Conservation (phyloP, 2,797 vertebrate species). For the Syngnathus rostellatus region DNA sequence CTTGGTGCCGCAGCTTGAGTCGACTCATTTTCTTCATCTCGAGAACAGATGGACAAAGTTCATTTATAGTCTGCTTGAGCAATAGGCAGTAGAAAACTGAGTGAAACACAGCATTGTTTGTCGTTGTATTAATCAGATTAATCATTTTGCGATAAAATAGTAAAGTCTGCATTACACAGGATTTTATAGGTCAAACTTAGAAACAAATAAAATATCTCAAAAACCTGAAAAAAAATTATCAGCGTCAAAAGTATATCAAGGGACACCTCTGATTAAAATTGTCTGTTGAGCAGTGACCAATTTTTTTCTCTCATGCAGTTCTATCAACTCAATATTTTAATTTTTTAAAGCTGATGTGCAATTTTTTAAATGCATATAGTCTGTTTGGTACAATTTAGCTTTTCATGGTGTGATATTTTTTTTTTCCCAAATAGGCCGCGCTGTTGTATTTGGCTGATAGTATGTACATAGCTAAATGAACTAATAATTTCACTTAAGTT, state of each 20-base stretch:
- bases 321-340: constrained; percentile 35
- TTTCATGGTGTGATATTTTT: constrained; percentile 54
- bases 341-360: constrained; percentile 8
- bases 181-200: too few species aligned
- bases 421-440: constrained; percentile 33
- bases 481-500: constrained; percentile 84
- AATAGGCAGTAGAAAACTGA: constrained; percentile 54
- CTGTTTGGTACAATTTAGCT: constrained; percentile 46
- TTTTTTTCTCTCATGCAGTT: constrained; percentile 48
- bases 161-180: too few species aligned
- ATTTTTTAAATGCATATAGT: constrained; percentile 10
- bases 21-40: constrained; percentile 33
- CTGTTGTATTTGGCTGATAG: constrained; percentile 57
- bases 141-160: too few species aligned
- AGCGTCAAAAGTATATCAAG: too few species aligned
- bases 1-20: constrained; percentile 18
- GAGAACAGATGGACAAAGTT: constrained; percentile 26
- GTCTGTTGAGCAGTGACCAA: constrained; percentile 11
- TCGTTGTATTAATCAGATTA: constrained; percentile 38
- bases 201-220: too few species aligned
- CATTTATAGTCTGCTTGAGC: constrained; percentile 14
- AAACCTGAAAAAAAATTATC: too few species aligned
- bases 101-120: constrained; percentile 56
- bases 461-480: constrained; percentile 71
- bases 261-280: too few species aligned